Conservation (phyloP, 2,888 invertebrate genomes). For the Ditylenchus weischeri region DNA sequence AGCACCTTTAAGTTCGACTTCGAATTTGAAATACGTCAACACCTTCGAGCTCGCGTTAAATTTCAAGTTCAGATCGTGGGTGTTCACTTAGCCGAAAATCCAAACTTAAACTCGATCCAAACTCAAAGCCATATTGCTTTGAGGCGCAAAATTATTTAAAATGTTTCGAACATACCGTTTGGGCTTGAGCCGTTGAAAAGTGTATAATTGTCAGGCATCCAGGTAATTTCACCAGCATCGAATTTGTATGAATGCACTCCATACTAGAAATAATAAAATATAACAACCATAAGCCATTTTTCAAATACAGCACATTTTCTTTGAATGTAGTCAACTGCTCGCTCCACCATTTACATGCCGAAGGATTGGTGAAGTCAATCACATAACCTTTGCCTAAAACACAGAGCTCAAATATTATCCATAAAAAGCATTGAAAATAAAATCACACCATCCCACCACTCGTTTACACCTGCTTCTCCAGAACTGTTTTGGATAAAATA, state of each 20-base stretch:
- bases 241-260: constrained; percentile 83
- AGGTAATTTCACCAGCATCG: constrained; percentile 73
- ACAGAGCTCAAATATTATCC: background rate
- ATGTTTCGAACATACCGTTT: constrained; percentile 63
- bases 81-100: no score
- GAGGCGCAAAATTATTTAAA: no score
- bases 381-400: constrained; percentile 5
- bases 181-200: constrained; percentile 67
- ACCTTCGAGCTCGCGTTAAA: no score
- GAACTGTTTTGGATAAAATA: constrained; percentile 64
- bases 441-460: constrained; percentile 79
- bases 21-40: no score
- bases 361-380: constrained; percentile 28
- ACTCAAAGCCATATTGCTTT: no score
- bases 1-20: no score
- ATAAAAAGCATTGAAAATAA: background rate
- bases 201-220: constrained; percentile 29
- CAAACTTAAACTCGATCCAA: no score
- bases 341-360: constrained; percentile 19
- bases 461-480: constrained; percentile 69
- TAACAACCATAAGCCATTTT: background rate
- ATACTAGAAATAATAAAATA: constrained; percentile 45
- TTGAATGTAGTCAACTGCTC: constrained; percentile 15
- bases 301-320: constrained; percentile 10
- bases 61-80: no score